Conservation (phyloP, 2,888 invertebrate species). For the Cataglyphis altisquamis region DNA sequence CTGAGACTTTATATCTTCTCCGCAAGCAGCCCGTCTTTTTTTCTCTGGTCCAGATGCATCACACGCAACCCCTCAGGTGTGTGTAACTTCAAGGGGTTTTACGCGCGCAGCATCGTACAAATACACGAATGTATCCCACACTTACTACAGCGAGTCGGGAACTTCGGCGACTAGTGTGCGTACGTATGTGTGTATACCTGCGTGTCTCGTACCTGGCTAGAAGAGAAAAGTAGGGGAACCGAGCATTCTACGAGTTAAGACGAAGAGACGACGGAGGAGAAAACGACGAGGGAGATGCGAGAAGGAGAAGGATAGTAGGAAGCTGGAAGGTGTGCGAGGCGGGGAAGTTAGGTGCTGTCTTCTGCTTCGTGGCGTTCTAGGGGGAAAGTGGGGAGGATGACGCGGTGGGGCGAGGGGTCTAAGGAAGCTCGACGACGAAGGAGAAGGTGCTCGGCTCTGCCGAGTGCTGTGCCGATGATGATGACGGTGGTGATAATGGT, state of each 20-base stretch:
- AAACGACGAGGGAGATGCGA: slow-evolving; percentile 46
- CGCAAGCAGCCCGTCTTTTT: slow-evolving; percentile 66
- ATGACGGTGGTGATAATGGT: slow-evolving; percentile 67
- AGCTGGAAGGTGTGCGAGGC: slow-evolving; percentile 43
- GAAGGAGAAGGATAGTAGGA: slow-evolving; percentile 64
- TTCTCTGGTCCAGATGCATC: slow-evolving; percentile 72
- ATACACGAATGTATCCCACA: slow-evolving; percentile 62
- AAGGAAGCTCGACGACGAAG: slow-evolving; percentile 67
- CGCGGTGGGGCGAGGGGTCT: slow-evolving; percentile 55
- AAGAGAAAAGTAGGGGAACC: slow-evolving; percentile 71
- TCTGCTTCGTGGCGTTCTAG: slow-evolving; percentile 53
- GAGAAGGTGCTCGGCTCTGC: slow-evolving; percentile 62
- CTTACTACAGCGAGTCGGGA: slow-evolving; percentile 49
- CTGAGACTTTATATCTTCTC: slow-evolving; percentile 17
- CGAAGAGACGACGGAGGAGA: slow-evolving; percentile 32
- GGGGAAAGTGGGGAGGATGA: slow-evolving; percentile 28
- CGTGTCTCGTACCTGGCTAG: slow-evolving; percentile 64
- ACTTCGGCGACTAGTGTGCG: slow-evolving; percentile 8
- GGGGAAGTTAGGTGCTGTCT: slow-evolving; percentile 66
- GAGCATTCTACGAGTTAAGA: slow-evolving; percentile 68
- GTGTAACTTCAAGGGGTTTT: slow-evolving; percentile 54
- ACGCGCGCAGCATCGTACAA: slow-evolving; percentile 45
- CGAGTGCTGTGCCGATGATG: slow-evolving; percentile 36
- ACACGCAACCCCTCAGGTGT: slow-evolving; percentile 71
- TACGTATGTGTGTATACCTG: slow-evolving; percentile 62